Evolutionary conservation across 2,113 vertebrate genomes (phyloP).

Genomic region (Rhabdornis inornatus): DNA sequence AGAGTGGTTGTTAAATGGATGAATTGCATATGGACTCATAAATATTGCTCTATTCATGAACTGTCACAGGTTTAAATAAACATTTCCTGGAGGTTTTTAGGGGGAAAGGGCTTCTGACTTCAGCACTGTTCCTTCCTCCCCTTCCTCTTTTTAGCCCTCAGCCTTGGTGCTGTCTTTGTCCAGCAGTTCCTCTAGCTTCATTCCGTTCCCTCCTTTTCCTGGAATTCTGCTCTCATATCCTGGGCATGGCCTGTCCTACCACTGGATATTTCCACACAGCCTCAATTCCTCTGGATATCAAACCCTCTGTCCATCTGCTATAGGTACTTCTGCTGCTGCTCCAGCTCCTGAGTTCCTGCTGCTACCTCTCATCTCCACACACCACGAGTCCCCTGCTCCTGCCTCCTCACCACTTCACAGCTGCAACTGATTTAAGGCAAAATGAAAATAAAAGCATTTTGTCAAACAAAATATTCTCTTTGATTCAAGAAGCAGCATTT

Average conservation of each 20-base stretch:
- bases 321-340: neutral
- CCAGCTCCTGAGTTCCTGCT: neutral
- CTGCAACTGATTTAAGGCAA: neutral
- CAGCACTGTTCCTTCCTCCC: neutral
- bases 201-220: neutral
- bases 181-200: neutral
- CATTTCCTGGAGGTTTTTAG: neutral
- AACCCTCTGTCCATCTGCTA: neutral
- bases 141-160: neutral
- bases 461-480: neutral
- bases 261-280: neutral
- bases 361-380: neutral
- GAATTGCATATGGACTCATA: neutral
- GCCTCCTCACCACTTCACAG: neutral
- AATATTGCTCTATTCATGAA: neutral
- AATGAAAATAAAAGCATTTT: slow-evolving; percentile 22
- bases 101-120: neutral
- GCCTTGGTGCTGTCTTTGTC: neutral
- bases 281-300: neutral
- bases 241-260: neutral
- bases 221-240: neutral
- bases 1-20: neutral
- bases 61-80: neutral
- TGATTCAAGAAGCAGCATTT: neutral
- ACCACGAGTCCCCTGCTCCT: rapidly evolving